Percentiles rank a stretch among this genome's conserved stretches.
Evolutionary conservation across 2,113 vertebrate species (phyloP).

Genomic region (Crotalus helleri): DNA sequence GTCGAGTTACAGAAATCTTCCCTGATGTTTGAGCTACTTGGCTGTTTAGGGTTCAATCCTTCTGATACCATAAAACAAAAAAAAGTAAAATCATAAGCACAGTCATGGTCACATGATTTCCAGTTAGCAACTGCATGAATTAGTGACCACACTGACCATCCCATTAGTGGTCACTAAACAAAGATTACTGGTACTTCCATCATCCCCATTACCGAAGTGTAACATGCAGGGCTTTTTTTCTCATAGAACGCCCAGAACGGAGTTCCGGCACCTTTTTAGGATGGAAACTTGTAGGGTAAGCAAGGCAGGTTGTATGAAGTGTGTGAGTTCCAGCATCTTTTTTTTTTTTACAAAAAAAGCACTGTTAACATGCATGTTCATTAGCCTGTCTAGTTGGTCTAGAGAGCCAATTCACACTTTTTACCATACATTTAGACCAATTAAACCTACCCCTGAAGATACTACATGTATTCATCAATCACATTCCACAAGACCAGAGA

Average conservation of each 20-base stretch:
- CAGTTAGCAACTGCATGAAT: not conserved
- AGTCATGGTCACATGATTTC: not conserved
- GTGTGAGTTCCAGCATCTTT: too few relatives aligned
- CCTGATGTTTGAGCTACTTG: not conserved
- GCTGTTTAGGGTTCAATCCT: not conserved
- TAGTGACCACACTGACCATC: not conserved
- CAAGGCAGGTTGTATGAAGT: too few relatives aligned
- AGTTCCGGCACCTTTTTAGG: too few relatives aligned
- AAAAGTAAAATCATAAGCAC: not conserved
- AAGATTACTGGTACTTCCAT: not conserved
- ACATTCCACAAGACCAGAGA: not conserved
- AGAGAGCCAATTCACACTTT: not conserved
- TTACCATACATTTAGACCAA: not conserved
- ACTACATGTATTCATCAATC: not conserved
- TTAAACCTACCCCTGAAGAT: not conserved
- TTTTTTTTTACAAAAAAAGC: too few relatives aligned
- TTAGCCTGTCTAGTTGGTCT: not conserved
- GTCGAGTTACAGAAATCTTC: not conserved
- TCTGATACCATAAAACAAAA: not conserved
- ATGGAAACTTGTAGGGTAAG: too few relatives aligned
- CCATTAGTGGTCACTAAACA: not conserved
- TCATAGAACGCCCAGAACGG: too few relatives aligned
- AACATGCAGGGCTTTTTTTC: not conserved
- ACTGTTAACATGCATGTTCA: not conserved
- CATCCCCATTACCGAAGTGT: not conserved